Evolutionary conservation across 2,113 vertebrate genomes (phyloP), one percentile per base, ranked within the genome.

Genomic region (Oreamnos americanus): DNA sequence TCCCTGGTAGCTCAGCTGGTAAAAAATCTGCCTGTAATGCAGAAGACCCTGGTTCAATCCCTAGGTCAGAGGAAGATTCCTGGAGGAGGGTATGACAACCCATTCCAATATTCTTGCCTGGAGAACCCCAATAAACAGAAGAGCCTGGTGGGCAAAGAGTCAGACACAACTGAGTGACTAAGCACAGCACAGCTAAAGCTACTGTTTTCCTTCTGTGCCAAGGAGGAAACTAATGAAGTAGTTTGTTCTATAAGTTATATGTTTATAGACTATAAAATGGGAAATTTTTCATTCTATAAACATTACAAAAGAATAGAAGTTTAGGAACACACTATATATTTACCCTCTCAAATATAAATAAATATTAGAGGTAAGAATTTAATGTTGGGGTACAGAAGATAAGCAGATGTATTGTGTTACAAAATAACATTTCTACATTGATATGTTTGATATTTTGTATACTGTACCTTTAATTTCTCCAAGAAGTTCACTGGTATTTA

Each of bases 401-500:
- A 43, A 88, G 45, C 19, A 91, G 94, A 87, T 53, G 51, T 4
- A 2, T 55, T 82, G 43, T 86, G 51, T 89, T 7, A 53, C 2
- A 91, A 91, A 95, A 58, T 58, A 95, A 94, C 6, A 71, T 67
- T 33, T 83, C 33, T 60, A 28, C 13, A 97, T 55, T 55, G 30
- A 79, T 57, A 91, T 39, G 45, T 88, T 97, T 97, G 82, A 97
- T 96, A 90, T 96, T 94, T 96, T n/a, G 82, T 96, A 94, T 95
- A 94, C 51, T 92, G 64, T 99, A 99, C 99, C 99, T 99, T 99
- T 99, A 97, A 99, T 99, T 99, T 99, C 99, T 98, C 99, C 99
- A 97, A 99, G 99, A 96, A 99, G 99, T 98, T 99, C 99, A 94
- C 99, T 99, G 55, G 99, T 99, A 98, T 99, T 99, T 97, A 99